Conservation (phyloP, 2,888 invertebrate genomes). For the Drosophila antonietae region DNA sequence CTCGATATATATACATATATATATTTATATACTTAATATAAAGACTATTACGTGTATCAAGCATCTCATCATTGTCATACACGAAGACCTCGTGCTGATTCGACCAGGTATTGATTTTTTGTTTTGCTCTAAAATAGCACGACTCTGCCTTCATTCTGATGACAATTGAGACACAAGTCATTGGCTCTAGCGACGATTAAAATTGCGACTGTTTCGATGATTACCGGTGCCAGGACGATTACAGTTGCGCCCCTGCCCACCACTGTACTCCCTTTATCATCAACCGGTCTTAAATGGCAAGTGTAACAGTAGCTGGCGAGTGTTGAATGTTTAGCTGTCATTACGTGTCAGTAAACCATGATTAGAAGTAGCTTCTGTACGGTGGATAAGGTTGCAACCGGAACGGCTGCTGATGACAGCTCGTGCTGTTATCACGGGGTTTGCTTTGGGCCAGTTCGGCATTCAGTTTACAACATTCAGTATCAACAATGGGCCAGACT, state of each 20-base stretch:
- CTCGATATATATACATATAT: too few relatives aligned
- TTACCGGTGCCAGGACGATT: conserved; percentile 44
- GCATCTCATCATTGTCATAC: not conserved
- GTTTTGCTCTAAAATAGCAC: not conserved
- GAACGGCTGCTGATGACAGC: conserved; percentile 50
- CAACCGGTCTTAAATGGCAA: conserved; percentile 2
- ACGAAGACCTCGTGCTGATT: not conserved
- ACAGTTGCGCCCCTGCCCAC: not conserved
- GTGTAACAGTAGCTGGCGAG: conserved; percentile 57
- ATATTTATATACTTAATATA: too few relatives aligned
- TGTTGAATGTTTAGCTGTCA: conserved; percentile 76
- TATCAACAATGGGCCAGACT: conserved; percentile 52
- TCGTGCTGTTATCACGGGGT: conserved; percentile 44
- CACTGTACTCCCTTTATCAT: not conserved
- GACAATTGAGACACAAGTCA: conserved; percentile 61
- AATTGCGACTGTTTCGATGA: conserved; percentile 52
- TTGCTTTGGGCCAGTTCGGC: conserved; percentile 17
- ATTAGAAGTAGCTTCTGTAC: conserved; percentile 42
- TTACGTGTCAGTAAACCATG: conserved; percentile 79
- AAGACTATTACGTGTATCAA: not conserved
- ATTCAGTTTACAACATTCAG: conserved; percentile 38
- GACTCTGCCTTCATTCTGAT: not conserved
- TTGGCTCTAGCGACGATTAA: conserved; percentile 61
- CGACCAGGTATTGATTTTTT: not conserved
- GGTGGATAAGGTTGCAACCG: conserved; percentile 20